Evolutionary conservation across 1,140 invertebrate species (phyloP), one percentile per base, ranked within the genome.

Genomic region (Arion vulgaris): DNA sequence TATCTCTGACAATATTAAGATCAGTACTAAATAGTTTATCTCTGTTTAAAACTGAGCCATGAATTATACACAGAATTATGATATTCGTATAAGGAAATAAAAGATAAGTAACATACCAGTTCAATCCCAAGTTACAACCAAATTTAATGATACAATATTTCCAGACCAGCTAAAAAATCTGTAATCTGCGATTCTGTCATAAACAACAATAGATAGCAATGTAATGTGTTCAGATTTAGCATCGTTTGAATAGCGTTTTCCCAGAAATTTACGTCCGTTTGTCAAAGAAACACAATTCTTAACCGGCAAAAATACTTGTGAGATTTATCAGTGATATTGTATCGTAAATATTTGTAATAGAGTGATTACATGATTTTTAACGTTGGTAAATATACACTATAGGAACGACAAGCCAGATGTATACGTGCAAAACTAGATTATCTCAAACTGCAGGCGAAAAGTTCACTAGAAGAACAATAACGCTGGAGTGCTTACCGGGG

Each of bases 101-200:
- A 45, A 45, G 41, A 45, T 45, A 45, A 45, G 41, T 45, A 15
- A 45, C 15, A n/a, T n/a, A n/a, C n/a, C n/a, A n/a, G n/a, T n/a
- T n/a, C n/a, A n/a, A n/a, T n/a, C n/a, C n/a, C n/a, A n/a, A n/a
- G n/a, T n/a, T n/a, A n/a, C n/a, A n/a, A n/a, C n/a, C n/a, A n/a
- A n/a, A n/a, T n/a, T n/a, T n/a, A n/a, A n/a, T n/a, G 68, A 36
- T 36, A 71, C 13, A 71, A 71, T 71, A 34, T 71, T 71, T 71
- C n/a, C 2, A 15, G 11, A 45, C 32, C 15, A 17, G 68, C 32
- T 71, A 71, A 71, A 11, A 39, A 34, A 23, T 71, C 68, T 71
- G 68, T 5, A 71, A 71, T 39, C 68, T 34, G 34, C 68, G 17
- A 36, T n/a, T 19, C 17, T 9, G 26, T 15, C 38, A 32, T 39